Conservation (phyloP, 2,113 vertebrate species). For the Gymnorhina tibicen region DNA sequence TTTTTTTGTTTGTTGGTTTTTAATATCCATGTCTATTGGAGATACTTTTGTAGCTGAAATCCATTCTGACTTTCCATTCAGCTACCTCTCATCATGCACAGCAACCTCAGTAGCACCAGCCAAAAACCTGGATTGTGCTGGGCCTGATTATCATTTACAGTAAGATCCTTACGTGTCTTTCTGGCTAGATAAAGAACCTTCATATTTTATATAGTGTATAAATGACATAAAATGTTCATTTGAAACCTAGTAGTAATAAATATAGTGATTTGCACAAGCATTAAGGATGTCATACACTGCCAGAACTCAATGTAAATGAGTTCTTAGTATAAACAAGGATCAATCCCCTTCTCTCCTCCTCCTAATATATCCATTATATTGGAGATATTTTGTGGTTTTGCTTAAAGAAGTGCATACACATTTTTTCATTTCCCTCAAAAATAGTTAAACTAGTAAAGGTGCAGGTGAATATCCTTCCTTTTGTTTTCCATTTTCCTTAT, state of each 20-base stretch:
- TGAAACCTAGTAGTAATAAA: background rate
- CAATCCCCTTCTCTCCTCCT: background rate
- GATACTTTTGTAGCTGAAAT: background rate
- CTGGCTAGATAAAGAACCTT: background rate
- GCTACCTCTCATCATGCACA: background rate
- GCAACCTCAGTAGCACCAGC: background rate
- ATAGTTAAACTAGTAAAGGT: background rate
- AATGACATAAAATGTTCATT: background rate
- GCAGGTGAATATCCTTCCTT: background rate
- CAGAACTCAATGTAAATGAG: background rate
- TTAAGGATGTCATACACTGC: background rate
- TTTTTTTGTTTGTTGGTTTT: background rate
- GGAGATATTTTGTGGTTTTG: background rate
- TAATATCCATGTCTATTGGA: background rate
- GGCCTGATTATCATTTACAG: background rate
- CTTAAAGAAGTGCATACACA: background rate
- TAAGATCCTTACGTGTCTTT: background rate
- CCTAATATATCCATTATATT: background rate
- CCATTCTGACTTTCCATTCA: background rate
- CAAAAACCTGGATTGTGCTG: background rate
- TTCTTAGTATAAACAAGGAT: background rate
- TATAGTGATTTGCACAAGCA: background rate
- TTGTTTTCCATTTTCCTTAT: background rate
- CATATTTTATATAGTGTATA: background rate
- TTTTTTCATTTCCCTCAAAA: background rate